Evolutionary conservation across 2,113 vertebrate genomes (phyloP), one percentile per base, ranked within the genome.

Genomic region (Sterrhoptilus dennistouni): DNA sequence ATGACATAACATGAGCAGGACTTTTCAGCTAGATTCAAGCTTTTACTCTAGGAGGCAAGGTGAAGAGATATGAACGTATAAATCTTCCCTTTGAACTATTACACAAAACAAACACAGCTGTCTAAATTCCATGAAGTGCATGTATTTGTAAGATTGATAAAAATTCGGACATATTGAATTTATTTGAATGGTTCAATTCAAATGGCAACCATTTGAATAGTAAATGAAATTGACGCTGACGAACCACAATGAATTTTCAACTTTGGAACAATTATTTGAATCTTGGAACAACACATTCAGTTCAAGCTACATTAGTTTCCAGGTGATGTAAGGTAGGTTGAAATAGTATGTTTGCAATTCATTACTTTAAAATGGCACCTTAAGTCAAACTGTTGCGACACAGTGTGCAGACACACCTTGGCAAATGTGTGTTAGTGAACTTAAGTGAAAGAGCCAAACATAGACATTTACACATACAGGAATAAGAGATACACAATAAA

Each of bases 401-500:
- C 1, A 0, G n/a, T 21, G 56, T 35, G 14, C 27, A 74, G 94
- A 63, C 47, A 84, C 61, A 47, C 52, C 29, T 76, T 25, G 33
- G 25, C 63, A 80, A 90, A 90, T 3, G 24, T 60, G 27, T 50
- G 35, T 52, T 64, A 70, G 63, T 56, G 87, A 94, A 81, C 68
- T 63, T 88, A 56, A 92, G 47, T 86, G 54, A 85, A 87, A 94
- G 71, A 83, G 38, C 31, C 91, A 91, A 94, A 90, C n/a, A 77
- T 40, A 95, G 84, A 66, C 31, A 52, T 54, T 86, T 90, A 83
- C 66, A 90, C 86, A 92, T 49, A 93, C 38, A 83, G 47, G 27
- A 90, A 93, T 68, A 93, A 93, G 85, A 87, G 54, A 92, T 66
- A 87, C 33, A 88, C 60, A 86, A 60, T 94, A 94, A 83, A 94